Percentiles rank a stretch among this genome's conserved stretches.
These are phyloP conservation scores for Hucho hucho DNA, from an alignment of 2,113 vertebrate species.

Conservation along the genomic window DNA sequence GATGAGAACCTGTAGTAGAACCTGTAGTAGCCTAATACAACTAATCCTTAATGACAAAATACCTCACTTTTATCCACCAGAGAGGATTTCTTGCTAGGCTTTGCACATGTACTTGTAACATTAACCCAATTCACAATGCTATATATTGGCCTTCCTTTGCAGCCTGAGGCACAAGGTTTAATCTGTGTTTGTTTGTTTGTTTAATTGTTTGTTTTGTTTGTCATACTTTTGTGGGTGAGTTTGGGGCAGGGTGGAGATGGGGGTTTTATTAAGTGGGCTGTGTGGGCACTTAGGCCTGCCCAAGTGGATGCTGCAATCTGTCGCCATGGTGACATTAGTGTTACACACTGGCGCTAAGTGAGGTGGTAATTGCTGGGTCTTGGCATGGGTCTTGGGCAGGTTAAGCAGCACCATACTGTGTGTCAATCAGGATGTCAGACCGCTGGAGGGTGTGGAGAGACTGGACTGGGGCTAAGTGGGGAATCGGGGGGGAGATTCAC, in stretches of 20 bases:
- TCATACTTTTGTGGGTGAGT: too few species aligned
- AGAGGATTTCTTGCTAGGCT: background rate
- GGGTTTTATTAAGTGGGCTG: background rate
- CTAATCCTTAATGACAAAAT: background rate
- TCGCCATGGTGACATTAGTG: conserved; percentile 30
- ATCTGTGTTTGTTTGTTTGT: background rate
- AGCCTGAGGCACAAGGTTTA: background rate
- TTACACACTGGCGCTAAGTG: conserved; percentile 1
- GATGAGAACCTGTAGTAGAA: background rate
- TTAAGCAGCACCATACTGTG: conserved; percentile 19
- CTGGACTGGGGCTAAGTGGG: conserved; percentile 2
- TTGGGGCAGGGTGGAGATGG: conserved; percentile 2
- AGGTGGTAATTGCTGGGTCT: conserved; percentile 31
- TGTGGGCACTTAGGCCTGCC: background rate
- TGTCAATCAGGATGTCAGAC: conserved; percentile 18
- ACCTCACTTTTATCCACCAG: background rate
- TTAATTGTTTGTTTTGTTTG: background rate
- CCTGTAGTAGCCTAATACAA: too few species aligned
- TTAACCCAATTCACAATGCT: background rate
- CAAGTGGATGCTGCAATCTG: conserved; percentile 27
- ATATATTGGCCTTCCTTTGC: too few species aligned
- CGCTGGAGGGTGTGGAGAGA: conserved; percentile 14
- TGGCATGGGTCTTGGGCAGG: conserved; percentile 23
- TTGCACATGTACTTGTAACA: background rate
- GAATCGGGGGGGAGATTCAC: conserved; percentile 17